Evolutionary conservation across 2,113 vertebrate species (phyloP).

Genomic region (Otus sunia): DNA sequence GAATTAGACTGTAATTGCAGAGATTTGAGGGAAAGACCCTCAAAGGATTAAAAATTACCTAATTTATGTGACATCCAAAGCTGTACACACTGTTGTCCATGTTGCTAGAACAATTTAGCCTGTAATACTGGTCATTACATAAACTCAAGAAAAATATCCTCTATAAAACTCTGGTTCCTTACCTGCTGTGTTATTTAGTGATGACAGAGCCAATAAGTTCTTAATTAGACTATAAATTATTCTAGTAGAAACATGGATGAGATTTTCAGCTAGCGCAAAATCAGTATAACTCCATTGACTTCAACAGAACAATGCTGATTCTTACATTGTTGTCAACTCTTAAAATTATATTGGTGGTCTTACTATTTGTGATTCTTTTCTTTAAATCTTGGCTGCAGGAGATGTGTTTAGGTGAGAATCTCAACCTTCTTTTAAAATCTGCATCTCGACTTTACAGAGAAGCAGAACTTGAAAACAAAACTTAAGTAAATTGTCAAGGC

Average conservation of each 20-base stretch:
- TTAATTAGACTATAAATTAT: not conserved
- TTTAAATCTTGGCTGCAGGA: not conserved
- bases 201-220: not conserved
- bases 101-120: not conserved
- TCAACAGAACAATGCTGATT: not conserved
- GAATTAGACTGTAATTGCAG: not conserved
- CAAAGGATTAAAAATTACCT: not conserved
- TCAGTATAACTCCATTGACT: not conserved
- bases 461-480: not conserved
- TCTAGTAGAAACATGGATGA: not conserved
- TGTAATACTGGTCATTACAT: not conserved
- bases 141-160: not conserved
- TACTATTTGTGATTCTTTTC: not conserved
- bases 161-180: not conserved
- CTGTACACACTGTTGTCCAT: not conserved
- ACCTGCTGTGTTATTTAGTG: not conserved
- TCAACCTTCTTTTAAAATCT: not conserved
- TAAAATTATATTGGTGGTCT: not conserved
- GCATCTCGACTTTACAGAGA: not conserved
- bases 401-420: not conserved
- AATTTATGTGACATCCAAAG: not conserved
- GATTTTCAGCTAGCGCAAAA: not conserved
- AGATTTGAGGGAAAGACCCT: not conserved
- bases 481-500: not conserved
- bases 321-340: not conserved